Conservation (phyloP, 2,113 vertebrate genomes). For the Neolamprologus longior region DNA sequence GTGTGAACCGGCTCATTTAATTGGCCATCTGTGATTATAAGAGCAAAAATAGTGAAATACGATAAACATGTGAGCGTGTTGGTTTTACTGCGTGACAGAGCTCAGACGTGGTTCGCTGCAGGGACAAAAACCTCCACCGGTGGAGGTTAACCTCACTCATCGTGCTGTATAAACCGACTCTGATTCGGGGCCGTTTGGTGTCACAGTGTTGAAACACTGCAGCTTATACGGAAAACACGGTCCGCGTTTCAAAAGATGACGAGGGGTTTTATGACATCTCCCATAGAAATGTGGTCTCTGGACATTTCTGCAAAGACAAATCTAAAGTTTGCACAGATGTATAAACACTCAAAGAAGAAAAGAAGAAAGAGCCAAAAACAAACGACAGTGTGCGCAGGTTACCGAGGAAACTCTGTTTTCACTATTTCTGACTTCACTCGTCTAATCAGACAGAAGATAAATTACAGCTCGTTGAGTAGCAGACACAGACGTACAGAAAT, state of each 20-base stretch:
- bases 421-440: neutral
- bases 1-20: neutral
- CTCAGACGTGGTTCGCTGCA: neutral
- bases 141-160: neutral
- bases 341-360: neutral
- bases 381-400: neutral
- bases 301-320: neutral
- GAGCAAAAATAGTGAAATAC: neutral
- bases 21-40: accelerated
- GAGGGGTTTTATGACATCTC: neutral
- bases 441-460: neutral
- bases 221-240: neutral
- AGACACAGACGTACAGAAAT: neutral
- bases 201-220: neutral
- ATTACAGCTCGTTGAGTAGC: neutral
- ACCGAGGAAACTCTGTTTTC: accelerated
- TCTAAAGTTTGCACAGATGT: neutral
- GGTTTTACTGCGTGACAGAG: neutral
- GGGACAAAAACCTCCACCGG: neutral
- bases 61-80: neutral
- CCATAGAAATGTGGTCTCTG: neutral
- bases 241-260: neutral
- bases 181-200: neutral
- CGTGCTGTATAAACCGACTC: neutral
- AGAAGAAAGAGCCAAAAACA: neutral